Evolutionary conservation across 2,113 vertebrate genomes (phyloP).

Genomic region (Oryzias javanicus): DNA sequence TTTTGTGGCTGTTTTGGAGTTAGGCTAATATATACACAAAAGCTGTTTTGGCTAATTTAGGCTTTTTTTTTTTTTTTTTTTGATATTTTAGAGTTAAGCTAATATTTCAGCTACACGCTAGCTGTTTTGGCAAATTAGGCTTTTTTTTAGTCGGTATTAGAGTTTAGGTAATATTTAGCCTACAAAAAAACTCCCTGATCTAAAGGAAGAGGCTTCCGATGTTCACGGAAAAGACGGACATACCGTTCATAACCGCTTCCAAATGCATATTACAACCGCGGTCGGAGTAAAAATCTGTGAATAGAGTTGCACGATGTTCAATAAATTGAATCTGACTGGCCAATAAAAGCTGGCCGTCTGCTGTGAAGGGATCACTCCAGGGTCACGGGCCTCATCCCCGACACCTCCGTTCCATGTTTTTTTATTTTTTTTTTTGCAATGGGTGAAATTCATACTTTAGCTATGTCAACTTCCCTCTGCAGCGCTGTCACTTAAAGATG

Average conservation of each 20-base stretch:
- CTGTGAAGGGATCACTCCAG: constrained; percentile 45
- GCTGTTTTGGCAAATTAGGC: too few relatives aligned
- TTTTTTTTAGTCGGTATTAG: too few relatives aligned
- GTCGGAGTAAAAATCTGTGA: constrained; percentile 35
- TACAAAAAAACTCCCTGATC: too few relatives aligned
- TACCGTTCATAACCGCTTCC: constrained; percentile 27
- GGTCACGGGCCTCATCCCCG: constrained; percentile 57
- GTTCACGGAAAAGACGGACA: not conserved
- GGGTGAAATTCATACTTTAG: constrained; percentile 72
- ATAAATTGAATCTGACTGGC: constrained; percentile 67
- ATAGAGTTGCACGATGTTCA: constrained; percentile 55
- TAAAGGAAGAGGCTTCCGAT: constrained; percentile 4
- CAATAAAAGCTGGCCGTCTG: constrained; percentile 58
- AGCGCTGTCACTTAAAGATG: constrained; percentile 58
- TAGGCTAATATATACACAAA: too few relatives aligned
- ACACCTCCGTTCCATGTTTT: constrained; percentile 67
- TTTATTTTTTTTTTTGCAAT: too few relatives aligned
- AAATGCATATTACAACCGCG: constrained; percentile 25
- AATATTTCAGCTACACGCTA: not conserved
- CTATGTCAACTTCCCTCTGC: constrained; percentile 72
- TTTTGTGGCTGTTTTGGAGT: too few relatives aligned
- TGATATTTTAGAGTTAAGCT: constrained; percentile 1
- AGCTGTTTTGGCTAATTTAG: too few relatives aligned
- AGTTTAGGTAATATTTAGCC: too few relatives aligned
- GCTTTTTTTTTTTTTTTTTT: not conserved